Evolutionary conservation across 2,888 invertebrate genomes (phyloP).

Genomic region (Stenichneumon culpator): DNA sequence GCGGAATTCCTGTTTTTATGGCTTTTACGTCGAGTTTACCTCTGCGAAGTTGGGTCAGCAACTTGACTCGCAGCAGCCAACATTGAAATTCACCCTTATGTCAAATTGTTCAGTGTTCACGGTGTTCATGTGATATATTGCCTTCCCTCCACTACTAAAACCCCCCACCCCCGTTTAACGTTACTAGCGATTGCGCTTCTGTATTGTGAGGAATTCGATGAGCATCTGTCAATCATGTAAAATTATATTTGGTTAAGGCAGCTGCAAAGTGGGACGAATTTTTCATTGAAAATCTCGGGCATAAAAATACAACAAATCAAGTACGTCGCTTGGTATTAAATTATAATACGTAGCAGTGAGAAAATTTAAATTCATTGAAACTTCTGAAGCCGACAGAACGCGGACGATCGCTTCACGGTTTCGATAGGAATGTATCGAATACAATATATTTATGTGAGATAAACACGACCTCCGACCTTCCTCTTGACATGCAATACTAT

Average conservation of each 20-base stretch:
- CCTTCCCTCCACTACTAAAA: neutral
- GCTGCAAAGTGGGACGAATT: conserved; percentile 36
- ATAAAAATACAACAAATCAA: conserved; percentile 44
- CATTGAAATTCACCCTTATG: neutral
- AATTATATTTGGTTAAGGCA: conserved; percentile 61
- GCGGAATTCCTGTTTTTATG: too few species aligned
- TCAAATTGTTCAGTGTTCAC: neutral
- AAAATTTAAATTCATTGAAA: conserved; percentile 1
- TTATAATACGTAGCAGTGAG: conserved; percentile 11
- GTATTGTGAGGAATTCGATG: conserved; percentile 50
- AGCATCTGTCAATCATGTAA: conserved; percentile 69
- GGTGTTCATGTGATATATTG: neutral
- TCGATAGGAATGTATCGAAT: neutral
- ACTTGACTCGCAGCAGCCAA: neutral
- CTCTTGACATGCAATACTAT: neutral
- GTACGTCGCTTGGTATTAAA: conserved; percentile 29
- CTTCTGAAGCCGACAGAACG: neutral
- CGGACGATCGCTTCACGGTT: neutral
- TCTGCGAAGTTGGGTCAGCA: neutral
- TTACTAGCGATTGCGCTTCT: conserved; percentile 37
- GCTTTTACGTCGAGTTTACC: too few species aligned
- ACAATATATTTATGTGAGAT: neutral
- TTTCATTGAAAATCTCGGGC: conserved; percentile 35
- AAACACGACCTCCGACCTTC: neutral
- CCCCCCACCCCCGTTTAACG: conserved; percentile 5